These are phyloP conservation scores for Bombylius major DNA, from an alignment of 2,888 invertebrate species.

Conservation along the genomic window DNA sequence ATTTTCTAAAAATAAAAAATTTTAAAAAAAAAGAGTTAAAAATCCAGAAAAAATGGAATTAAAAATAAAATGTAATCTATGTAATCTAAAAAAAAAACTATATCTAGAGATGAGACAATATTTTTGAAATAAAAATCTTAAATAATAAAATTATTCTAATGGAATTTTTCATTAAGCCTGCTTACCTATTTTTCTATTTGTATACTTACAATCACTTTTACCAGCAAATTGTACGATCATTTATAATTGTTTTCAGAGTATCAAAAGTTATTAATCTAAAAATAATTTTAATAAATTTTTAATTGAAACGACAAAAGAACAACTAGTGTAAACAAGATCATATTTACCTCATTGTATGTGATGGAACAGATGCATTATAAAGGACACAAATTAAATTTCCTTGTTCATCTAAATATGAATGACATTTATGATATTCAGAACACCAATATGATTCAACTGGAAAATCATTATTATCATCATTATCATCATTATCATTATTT, in stretches of 20 bases:
- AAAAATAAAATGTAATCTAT: too few relatives aligned
- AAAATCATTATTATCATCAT: constrained; percentile 4
- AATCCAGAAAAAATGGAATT: too few relatives aligned
- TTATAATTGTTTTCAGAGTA: constrained; percentile 6
- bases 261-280: constrained; percentile 9
- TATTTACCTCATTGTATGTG: constrained; percentile 53
- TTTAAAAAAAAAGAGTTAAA: too few relatives aligned
- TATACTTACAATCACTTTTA: not conserved
- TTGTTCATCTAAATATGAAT: constrained; percentile 49
- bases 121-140: too few relatives aligned
- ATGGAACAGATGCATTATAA: constrained; percentile 60
- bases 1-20: too few relatives aligned
- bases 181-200: too few relatives aligned
- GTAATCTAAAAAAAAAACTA: too few relatives aligned
- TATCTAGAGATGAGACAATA: too few relatives aligned
- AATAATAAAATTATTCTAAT: too few relatives aligned
- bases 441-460: constrained; percentile 61
- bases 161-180: too few relatives aligned
- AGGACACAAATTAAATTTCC: constrained; percentile 60
- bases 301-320: not conserved
- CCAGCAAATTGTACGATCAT: constrained; percentile 9
- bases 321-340: too few relatives aligned
- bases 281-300: not conserved
- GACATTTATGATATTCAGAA: constrained; percentile 78
- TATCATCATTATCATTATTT: constrained; percentile 1